phyloP scores from a whole-genome alignment of 2,113 vertebrate species.

The Phyllopteryx taeniolatus region DNA sequence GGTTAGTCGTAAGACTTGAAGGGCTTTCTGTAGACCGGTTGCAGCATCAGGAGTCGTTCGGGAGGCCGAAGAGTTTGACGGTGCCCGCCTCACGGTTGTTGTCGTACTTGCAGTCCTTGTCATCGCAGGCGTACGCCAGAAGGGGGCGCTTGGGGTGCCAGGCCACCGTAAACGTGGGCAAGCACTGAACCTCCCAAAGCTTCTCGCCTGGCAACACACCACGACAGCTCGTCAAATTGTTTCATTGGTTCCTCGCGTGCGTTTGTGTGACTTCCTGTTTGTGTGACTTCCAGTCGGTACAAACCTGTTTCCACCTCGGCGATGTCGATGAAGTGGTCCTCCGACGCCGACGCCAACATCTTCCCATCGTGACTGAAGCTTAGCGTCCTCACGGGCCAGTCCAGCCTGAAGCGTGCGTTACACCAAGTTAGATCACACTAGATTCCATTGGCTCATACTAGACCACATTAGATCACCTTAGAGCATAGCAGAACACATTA shows the following conservation, averaged over 20 bases:
- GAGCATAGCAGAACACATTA: no score
- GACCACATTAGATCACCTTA: no score
- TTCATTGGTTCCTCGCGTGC: no score
- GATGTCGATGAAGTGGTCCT: slow-evolving; percentile 98
- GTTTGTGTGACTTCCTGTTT: background rate
- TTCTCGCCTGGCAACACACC: slow-evolving; percentile 83
- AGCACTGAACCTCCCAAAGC: slow-evolving; percentile 99
- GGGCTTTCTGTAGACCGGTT: background rate
- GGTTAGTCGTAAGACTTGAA: no score
- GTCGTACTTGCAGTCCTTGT: slow-evolving; percentile 98
- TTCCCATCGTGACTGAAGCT: slow-evolving; percentile 98
- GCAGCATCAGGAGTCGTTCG: slow-evolving; percentile 84
- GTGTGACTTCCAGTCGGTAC: slow-evolving; percentile 18
- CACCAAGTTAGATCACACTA: background rate
- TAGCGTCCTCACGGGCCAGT: slow-evolving; percentile 95
- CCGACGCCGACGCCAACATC: slow-evolving; percentile 94
- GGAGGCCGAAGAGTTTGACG: slow-evolving; percentile 96
- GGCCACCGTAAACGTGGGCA: slow-evolving; percentile 96
- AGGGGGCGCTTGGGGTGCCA: slow-evolving; percentile 96
- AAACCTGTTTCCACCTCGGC: slow-evolving; percentile 95
- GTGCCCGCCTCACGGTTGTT: slow-evolving; percentile 94
- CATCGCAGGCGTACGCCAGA: slow-evolving; percentile 94
- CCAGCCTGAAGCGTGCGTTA: slow-evolving; percentile 73
- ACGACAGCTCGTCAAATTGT: no score
- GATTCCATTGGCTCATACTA: no score